phyloP scores from a whole-genome alignment of 2,113 vertebrate genomes.

The Callaeas wilsoni region DNA sequence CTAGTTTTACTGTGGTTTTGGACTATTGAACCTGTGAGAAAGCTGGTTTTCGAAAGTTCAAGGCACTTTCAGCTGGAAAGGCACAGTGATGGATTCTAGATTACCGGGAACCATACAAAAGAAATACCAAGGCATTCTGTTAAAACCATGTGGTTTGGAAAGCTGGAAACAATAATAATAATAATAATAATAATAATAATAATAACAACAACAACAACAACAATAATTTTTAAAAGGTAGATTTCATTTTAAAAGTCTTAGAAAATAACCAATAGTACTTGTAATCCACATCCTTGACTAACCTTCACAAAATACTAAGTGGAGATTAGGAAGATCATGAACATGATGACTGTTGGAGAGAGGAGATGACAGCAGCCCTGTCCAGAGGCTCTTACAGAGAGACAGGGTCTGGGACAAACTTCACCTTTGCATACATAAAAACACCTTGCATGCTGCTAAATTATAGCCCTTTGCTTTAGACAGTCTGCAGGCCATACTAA shows the following conservation, averaged over 20 bases:
- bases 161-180: not conserved
- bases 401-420: not conserved
- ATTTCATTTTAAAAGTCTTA: not conserved
- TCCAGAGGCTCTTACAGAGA: not conserved
- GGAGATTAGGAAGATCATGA: not conserved
- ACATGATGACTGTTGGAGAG: not conserved
- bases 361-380: not conserved
- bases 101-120: not conserved
- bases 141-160: not conserved
- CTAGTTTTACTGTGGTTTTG: not conserved
- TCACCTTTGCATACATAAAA: not conserved
- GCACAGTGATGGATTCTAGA: not conserved
- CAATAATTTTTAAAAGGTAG: no score
- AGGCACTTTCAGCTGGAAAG: not conserved
- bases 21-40: not conserved
- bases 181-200: not conserved
- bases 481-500: not conserved
- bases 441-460: not conserved
- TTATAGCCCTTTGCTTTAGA: not conserved
- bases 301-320: not conserved
- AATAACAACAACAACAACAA: not conserved
- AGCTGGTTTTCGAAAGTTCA: not conserved
- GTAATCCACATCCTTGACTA: not conserved
- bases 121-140: not conserved
- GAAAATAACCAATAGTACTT: not conserved